phyloP scores from a whole-genome alignment of 2,113 vertebrate species.

The Cochlearius cochlearius region DNA sequence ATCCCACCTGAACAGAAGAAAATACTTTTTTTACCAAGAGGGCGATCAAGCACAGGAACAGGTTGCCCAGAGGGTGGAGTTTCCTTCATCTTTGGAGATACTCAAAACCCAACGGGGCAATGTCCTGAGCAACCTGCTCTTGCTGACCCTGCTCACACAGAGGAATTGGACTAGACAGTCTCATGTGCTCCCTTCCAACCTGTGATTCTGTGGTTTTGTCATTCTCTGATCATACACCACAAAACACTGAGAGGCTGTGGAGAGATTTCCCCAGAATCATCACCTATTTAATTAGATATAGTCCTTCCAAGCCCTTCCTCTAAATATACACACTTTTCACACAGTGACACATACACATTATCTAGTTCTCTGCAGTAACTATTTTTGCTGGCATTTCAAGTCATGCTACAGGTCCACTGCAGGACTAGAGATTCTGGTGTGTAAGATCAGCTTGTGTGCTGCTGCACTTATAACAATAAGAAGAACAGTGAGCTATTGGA shows the following conservation, averaged over 20 bases:
- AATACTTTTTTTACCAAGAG: not conserved
- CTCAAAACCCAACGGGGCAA: not conserved
- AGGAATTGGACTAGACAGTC: not conserved
- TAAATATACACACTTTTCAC: not conserved
- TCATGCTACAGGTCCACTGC: not conserved
- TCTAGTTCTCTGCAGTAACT: not conserved
- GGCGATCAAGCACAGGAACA: not conserved
- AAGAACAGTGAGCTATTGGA: not conserved
- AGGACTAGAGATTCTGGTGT: not conserved
- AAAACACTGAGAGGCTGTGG: not conserved
- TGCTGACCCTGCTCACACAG: not conserved
- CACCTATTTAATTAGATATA: not conserved
- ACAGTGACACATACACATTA: not conserved
- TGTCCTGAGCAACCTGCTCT: not conserved
- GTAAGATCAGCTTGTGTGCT: not conserved
- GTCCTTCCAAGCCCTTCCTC: not conserved
- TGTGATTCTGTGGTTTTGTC: not conserved
- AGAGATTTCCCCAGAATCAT: not conserved
- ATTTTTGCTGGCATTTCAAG: not conserved
- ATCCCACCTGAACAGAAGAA: not conserved
- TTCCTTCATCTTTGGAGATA: not conserved
- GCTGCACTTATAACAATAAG: not conserved
- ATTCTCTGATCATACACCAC: not conserved
- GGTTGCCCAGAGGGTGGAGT: not conserved
- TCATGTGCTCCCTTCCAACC: not conserved